Evolutionary conservation across 1,140 invertebrate genomes (phyloP).

Genomic region (Geopemphigus sp.): DNA sequence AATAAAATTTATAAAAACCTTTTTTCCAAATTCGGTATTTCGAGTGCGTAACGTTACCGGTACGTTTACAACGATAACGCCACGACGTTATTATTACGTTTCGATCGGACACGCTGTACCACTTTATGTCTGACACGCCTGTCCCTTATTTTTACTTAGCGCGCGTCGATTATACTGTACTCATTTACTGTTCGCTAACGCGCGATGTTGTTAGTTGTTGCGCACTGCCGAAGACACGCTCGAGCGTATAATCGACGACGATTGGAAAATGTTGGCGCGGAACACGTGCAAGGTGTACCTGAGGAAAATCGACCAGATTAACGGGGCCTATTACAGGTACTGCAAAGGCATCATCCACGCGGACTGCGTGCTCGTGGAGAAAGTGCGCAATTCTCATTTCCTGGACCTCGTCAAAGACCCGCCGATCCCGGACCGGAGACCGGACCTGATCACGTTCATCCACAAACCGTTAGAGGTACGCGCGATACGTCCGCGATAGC

Average conservation of each 20-base stretch:
- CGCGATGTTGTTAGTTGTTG: too few relatives aligned
- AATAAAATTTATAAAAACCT: too few relatives aligned
- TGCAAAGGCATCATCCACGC: conserved; percentile 77
- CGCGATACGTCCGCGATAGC: too few relatives aligned
- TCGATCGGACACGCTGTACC: too few relatives aligned
- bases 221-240: conserved; percentile 76
- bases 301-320: conserved; percentile 59
- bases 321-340: conserved; percentile 72
- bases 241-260: conserved; percentile 70
- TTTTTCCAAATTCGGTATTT: too few relatives aligned
- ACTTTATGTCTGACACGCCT: too few relatives aligned
- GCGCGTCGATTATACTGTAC: too few relatives aligned
- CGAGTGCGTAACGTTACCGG: too few relatives aligned
- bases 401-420: conserved; percentile 73
- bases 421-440: conserved; percentile 70
- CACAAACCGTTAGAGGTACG: conserved; percentile 70
- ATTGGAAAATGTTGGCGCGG: conserved; percentile 67
- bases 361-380: conserved; percentile 72
- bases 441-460: conserved; percentile 77
- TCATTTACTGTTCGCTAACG: too few relatives aligned
- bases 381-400: conserved; percentile 63
- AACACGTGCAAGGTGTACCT: conserved; percentile 69
- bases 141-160: too few relatives aligned
- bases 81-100: too few relatives aligned
- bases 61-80: too few relatives aligned